A percentile compares a stretch with the other conserved stretches of the same genome.
Conservation (phyloP, 1,140 invertebrate genomes). For the Eumeta japonica region DNA sequence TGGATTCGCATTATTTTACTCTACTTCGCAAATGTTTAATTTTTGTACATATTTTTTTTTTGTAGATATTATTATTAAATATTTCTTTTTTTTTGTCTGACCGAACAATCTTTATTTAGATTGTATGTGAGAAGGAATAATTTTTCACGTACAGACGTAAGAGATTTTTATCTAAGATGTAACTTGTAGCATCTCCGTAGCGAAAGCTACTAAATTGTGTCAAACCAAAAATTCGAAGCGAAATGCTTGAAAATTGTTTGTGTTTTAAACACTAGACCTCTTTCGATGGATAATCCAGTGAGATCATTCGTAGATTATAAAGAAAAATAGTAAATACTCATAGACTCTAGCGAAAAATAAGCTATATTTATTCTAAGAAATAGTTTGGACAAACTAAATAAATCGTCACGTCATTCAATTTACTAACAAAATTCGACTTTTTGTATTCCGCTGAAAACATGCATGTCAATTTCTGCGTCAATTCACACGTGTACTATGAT, state of each 20-base stretch:
- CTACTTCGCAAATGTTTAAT: too few relatives aligned
- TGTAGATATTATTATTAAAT: not conserved
- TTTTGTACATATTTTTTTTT: not conserved
- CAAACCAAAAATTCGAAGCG: conserved; percentile 55
- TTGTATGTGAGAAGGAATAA: not conserved
- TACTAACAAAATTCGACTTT: not conserved
- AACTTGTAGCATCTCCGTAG: too few relatives aligned
- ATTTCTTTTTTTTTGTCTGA: not conserved
- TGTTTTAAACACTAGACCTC: conserved; percentile 47
- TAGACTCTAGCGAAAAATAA: conserved; percentile 20
- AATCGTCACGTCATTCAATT: too few relatives aligned
- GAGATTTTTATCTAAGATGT: too few relatives aligned
- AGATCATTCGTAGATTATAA: conserved; percentile 26
- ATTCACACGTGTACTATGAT: conserved; percentile 11
- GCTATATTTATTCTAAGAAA: conserved; percentile 4
- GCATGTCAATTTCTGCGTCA: not conserved
- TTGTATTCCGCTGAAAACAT: not conserved
- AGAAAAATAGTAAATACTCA: conserved; percentile 25
- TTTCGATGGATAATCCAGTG: conserved; percentile 37
- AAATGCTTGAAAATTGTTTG: conserved; percentile 53
- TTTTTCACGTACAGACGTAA: too few relatives aligned
- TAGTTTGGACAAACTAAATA: not conserved
- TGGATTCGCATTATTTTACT: too few relatives aligned
- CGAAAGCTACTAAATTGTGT: conserved; percentile 40
- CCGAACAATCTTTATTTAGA: not conserved